A percentile compares a stretch with the other conserved stretches of the same genome.
Conservation (phyloP, 2,113 vertebrate species). For the Periophthalmus modestus region DNA sequence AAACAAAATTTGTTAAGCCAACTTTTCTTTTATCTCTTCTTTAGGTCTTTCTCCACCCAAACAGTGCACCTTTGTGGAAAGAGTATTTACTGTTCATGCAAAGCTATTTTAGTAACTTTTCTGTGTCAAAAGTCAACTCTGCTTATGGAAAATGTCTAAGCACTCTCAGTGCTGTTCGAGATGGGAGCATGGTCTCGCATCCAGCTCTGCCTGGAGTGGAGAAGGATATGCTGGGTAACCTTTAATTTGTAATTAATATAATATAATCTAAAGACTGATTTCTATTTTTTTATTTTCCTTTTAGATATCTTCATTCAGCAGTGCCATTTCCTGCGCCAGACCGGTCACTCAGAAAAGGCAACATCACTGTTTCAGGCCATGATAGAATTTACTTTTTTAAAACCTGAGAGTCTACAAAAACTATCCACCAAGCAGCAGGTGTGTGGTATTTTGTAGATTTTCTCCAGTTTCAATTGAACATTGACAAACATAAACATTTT, state of each 20-base stretch:
- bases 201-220: constrained; percentile 85
- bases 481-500: not conserved
- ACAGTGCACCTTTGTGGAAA: constrained; percentile 88
- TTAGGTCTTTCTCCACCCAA: constrained; percentile 90
- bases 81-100: constrained; percentile 91
- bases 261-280: not conserved
- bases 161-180: constrained; percentile 86
- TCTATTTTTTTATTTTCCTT: not conserved
- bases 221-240: constrained; percentile 88
- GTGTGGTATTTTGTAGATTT: constrained; percentile 7
- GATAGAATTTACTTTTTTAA: constrained; percentile 94
- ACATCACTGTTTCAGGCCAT: constrained; percentile 91
- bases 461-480: not conserved
- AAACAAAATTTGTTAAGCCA: not conserved
- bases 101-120: constrained; percentile 93
- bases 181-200: constrained; percentile 92
- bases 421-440: constrained; percentile 91
- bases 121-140: constrained; percentile 84
- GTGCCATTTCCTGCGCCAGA: constrained; percentile 92
- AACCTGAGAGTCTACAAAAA: constrained; percentile 86
- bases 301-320: constrained; percentile 88
- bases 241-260: not conserved
- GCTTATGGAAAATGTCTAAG: constrained; percentile 92
- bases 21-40: constrained; percentile 4
- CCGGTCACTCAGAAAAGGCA: constrained; percentile 90